A percentile compares a stretch with the other conserved stretches of the same genome.
Evolutionary conservation across 2,888 invertebrate species (phyloP).

Genomic region (Mycalesis mineus): DNA sequence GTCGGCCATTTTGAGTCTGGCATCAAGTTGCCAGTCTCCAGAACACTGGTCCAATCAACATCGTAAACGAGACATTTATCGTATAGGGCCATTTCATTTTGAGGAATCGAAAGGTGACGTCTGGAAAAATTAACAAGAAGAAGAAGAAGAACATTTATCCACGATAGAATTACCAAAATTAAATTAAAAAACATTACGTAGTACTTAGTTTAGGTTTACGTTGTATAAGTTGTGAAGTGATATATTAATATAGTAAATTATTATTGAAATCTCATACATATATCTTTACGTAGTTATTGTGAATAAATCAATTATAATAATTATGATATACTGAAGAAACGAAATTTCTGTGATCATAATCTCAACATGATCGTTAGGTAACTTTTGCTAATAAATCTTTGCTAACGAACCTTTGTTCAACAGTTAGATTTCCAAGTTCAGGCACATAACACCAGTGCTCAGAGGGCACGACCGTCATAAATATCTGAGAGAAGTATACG

Average conservation of each 20-base stretch:
- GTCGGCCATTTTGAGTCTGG: constrained; percentile 55
- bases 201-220: too few relatives aligned
- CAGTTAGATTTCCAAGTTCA: constrained; percentile 48
- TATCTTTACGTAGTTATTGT: too few relatives aligned
- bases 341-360: not conserved
- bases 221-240: too few relatives aligned
- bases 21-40: constrained; percentile 40
- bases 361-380: too few relatives aligned
- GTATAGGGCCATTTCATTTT: constrained; percentile 35
- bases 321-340: too few relatives aligned
- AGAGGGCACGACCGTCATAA: constrained; percentile 64
- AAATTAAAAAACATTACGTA: too few relatives aligned
- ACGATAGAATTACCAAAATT: too few relatives aligned
- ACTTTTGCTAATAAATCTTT: not conserved
- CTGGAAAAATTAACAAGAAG: too few relatives aligned
- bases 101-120: constrained; percentile 59
- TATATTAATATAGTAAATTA: too few relatives aligned
- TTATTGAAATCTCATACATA: too few relatives aligned
- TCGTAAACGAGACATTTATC: constrained; percentile 61
- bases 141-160: too few relatives aligned
- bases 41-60: constrained; percentile 51
- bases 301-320: too few relatives aligned
- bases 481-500: constrained; percentile 69
- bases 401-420: constrained; percentile 50
- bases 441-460: constrained; percentile 62